Evolutionary conservation across 2,113 vertebrate genomes (phyloP), one percentile per base, ranked within the genome.

Genomic region (Sebastes fasciatus): DNA sequence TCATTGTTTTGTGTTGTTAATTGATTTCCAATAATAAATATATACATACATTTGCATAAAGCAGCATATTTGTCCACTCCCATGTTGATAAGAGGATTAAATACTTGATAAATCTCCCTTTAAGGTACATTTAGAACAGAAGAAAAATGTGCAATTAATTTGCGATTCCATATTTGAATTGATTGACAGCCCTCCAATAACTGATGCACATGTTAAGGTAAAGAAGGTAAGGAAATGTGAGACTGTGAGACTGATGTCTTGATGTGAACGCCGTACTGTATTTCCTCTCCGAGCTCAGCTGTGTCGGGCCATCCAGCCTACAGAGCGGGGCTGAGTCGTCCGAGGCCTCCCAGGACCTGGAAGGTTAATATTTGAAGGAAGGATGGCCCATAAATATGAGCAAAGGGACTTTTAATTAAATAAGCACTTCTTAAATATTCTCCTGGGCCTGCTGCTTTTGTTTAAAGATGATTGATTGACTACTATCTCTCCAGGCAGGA

Each of bases 401-500:
- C 96, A 96, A 96, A 97, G 96, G 96, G 97, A 98, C 96, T 98
- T 98, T 98, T 99, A 98, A 99, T 99, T 98, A 99, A 98, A 98
- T 98, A 98, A 97, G 96, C 97, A 96, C 97, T 97, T 97, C 96
- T 97, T 98, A 98, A 99, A 97, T 96, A 97, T 96, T 93, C 97
- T 97, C 97, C 95, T 94, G 97, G 97, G 97, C 95, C 96, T 88
- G 93, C 95, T 95, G 96, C 97, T 97, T 98, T 98, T 98, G 97
- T 97, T 98, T 99, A 98, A 98, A 97, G 96, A 97, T 98, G 97
- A 99, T 97, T 98, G 97, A 99, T 98, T 96, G 96, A 97, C 96
- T 95, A 89, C 90, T 94, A 95, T 95, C 96, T 97, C 87, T 92
- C 88, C 86, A 87, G 90, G 91, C 92, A 93, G 92, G 93, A 94